Conservation (phyloP, 2,113 vertebrate species). For the Petromus typicus region DNA sequence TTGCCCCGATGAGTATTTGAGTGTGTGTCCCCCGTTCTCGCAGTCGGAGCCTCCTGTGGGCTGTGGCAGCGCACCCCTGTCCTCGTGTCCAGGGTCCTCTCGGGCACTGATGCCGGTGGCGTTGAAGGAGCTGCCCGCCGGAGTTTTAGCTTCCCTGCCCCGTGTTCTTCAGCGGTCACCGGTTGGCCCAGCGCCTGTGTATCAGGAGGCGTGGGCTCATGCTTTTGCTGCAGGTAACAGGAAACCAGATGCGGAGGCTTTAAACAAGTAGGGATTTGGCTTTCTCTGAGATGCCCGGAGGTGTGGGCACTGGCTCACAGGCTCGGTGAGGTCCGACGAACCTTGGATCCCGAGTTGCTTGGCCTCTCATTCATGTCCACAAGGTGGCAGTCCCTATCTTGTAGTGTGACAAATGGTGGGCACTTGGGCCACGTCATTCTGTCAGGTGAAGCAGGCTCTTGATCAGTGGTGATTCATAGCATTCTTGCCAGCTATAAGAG, state of each 20-base stretch:
- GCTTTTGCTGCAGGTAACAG: neutral
- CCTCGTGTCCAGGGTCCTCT: neutral
- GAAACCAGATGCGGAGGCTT: neutral
- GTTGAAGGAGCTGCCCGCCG: neutral
- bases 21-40: accelerated
- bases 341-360: neutral
- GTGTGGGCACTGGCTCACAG: accelerated
- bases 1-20: neutral
- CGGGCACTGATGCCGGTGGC: accelerated
- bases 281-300: neutral
- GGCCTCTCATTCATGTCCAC: neutral
- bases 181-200: neutral
- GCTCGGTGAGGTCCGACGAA: neutral
- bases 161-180: accelerated
- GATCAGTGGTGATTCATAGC: neutral
- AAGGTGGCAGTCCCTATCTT: accelerated
- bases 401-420: neutral
- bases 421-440: neutral
- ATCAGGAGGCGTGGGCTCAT: neutral
- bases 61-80: accelerated
- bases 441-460: neutral
- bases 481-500: neutral
- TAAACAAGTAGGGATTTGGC: too few relatives aligned
- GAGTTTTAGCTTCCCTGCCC: accelerated
- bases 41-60: accelerated